Percentiles rank a stretch among this genome's conserved stretches.
Conservation (phyloP, 2,797 vertebrate species). For the Tokudaia muenninki region DNA sequence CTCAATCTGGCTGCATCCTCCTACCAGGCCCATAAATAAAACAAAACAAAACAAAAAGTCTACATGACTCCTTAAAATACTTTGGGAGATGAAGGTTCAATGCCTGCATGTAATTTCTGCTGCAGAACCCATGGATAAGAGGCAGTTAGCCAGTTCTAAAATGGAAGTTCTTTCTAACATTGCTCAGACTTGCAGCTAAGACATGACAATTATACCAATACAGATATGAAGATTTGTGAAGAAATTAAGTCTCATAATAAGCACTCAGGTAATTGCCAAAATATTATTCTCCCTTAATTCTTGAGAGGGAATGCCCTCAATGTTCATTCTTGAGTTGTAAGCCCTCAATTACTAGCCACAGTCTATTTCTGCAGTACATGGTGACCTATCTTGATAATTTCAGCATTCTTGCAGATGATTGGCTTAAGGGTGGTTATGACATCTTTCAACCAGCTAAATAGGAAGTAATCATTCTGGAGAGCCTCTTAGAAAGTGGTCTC, state of each 20-base stretch:
- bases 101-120: conserved; percentile 38
- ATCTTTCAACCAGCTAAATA: background rate
- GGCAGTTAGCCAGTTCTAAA: background rate
- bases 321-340: background rate
- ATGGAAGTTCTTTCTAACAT: background rate
- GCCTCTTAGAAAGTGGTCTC: background rate
- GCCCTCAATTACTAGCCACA: background rate
- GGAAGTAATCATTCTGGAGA: background rate
- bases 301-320: background rate
- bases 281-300: background rate
- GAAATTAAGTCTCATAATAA: background rate
- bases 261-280: background rate
- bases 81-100: conserved; percentile 70
- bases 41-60: conserved; percentile 18
- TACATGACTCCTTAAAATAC: conserved; percentile 57
- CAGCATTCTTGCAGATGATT: background rate
- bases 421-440: background rate
- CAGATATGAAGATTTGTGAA: background rate
- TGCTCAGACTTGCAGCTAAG: background rate
- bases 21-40: conserved; percentile 44
- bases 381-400: background rate
- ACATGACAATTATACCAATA: background rate
- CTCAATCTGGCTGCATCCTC: conserved; percentile 64
- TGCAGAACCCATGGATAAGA: background rate
- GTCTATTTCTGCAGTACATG: background rate